Base-by-base conservation (phyloP, 2,888 invertebrate species). In the Beris morrisii region DNA sequence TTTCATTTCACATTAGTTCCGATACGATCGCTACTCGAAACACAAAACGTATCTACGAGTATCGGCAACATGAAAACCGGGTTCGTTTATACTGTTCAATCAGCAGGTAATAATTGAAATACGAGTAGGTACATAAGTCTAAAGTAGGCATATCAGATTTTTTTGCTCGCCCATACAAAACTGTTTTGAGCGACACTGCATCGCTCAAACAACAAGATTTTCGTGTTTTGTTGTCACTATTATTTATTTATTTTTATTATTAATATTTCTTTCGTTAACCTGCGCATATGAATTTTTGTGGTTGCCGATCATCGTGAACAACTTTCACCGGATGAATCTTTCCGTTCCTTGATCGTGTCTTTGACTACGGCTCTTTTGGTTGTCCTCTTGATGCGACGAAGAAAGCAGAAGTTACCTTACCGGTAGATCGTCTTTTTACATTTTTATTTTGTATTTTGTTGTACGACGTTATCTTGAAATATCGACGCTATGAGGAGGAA, bases 281-380 rank as follows among this genome's bases (percentile, higher is more conserved):
- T 38, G 22, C 15, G 15, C 6, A 50, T 52, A 22, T 50, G 50
- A 59, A 59, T 59, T 38, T 38, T 7, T 38, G 22, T 22, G 22
- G 58, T 58, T 59, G 50, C 61, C 43, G 61, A 46, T 31, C 31
- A 43, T 48, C 52, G 15, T 50, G 52, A 61, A 61, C 61, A 61
- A 61, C 61, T 61, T 61, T 61, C 61, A 61, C 61, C 61, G 61
- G 61, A 61, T 61, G 61, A 61, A 61, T 61, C 61, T 61, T 61
- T 61, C 61, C 61, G 52, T 52, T 52, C 15, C 38, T 38, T 11
- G 61, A 61, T 61, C 50, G 50, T 38, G 50, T 22, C 38, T 52
- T 38, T 46, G 13, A 9, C 9, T 38, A 38, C 38, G 4, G 9
- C 7, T 38, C 46, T 45, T 46, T 46, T 4, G 13, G 48, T 32